Base-by-base conservation (phyloP, 2,888 invertebrate species). In the Himalopsyche japonica region DNA sequence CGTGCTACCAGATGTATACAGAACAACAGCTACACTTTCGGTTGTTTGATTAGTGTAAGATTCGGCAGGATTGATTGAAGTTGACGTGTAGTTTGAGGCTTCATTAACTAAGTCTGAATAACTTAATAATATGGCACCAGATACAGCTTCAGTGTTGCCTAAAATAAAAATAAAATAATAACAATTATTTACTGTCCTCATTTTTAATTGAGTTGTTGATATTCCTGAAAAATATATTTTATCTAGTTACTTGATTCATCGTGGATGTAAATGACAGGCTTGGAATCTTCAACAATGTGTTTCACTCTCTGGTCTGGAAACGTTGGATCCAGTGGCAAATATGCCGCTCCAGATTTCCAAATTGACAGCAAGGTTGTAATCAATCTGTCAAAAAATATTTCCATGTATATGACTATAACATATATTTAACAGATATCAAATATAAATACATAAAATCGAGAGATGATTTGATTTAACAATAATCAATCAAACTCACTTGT, bases 1-100 rank as follows among this genome's bases (percentile, higher is more conserved):
- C 0, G 97, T 97, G 89, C 97, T 97, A 18, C 98, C 98, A 34
- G 98, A 98, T 64, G 97, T 97, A 88, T 97, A 97, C 24, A 97
- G 90, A 24, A 97, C 94, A 78, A 96, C 94, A 0, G 95, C 96
- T 10, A 95, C 91, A 88, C 93, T 93, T 76, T 93, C 91, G 32
- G 89, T 90, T 0, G 89, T 87, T 10, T 91, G 89, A 0, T 90
- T 89, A 15, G 93, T 88, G 86, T 88, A 90, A 87, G 93, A 93
- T 87, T 88, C 89, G 12, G 91, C 91, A 1, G 90, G 88, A 0
- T 27, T 30, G 92, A 88, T 3, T 90, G 88, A 15, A 91, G 91
- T 0, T 90, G 88, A 79, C 1, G 91, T 89, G 77, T 93, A 89
- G 0, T 89, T 89, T 10, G 89, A 89, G 0, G 93, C 91, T 88